phyloP scores from a whole-genome alignment of 2,888 invertebrate genomes.

The Norana najaformis region DNA sequence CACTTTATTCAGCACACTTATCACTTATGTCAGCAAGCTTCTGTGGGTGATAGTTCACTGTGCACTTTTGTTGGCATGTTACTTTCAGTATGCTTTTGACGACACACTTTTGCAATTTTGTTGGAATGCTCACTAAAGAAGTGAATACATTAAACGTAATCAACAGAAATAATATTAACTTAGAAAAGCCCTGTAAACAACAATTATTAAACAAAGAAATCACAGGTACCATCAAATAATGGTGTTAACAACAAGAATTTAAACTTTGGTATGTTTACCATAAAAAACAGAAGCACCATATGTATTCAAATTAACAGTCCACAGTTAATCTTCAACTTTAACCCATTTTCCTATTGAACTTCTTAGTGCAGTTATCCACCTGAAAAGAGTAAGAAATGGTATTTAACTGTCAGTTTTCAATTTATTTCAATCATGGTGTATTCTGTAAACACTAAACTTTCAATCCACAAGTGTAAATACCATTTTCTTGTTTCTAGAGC shows the following conservation, averaged over 20 bases:
- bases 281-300: neutral
- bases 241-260: neutral
- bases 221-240: neutral
- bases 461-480: neutral
- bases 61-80: neutral
- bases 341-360: constrained; percentile 89
- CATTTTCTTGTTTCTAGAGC: neutral
- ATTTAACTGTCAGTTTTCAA: neutral
- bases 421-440: neutral
- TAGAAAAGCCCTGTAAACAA: neutral
- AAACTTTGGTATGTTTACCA: neutral
- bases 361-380: constrained; percentile 90
- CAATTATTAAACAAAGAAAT: neutral
- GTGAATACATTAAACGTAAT: neutral
- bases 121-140: neutral
- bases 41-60: neutral
- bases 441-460: neutral
- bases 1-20: no score
- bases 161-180: neutral
- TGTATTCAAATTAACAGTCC: neutral
- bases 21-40: no score
- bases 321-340: constrained; percentile 29
- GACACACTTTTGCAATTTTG: neutral
- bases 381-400: constrained; percentile 64
- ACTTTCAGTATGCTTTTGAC: neutral